Evolutionary conservation across 2,888 invertebrate genomes (phyloP).

Genomic region (Microplitis deprimator): DNA sequence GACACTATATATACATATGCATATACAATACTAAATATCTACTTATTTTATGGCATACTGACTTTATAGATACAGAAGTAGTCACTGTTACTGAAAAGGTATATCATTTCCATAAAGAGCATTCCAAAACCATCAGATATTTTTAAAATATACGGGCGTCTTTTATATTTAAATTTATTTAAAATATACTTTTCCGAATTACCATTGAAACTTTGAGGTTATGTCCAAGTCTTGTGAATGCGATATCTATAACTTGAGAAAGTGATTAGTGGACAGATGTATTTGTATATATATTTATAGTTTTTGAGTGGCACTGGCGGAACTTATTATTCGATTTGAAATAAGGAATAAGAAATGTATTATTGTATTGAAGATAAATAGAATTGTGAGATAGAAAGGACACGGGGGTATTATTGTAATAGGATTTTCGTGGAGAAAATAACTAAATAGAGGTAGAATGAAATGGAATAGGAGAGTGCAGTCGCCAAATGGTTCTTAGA

Average conservation of each 20-base stretch:
- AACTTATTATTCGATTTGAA: not conserved
- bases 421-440: not conserved
- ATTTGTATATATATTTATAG: too few relatives aligned
- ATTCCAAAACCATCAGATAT: not conserved
- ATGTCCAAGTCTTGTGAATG: too few relatives aligned
- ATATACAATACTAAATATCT: too few relatives aligned
- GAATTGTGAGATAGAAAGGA: not conserved
- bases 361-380: not conserved
- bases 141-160: not conserved
- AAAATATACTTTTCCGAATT: not conserved
- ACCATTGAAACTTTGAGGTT: too few relatives aligned
- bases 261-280: too few relatives aligned
- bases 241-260: too few relatives aligned
- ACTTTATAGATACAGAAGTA: not conserved
- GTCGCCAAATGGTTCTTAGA: slow-evolving; percentile 22
- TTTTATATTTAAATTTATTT: not conserved
- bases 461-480: not conserved
- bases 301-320: too few relatives aligned
- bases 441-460: not conserved
- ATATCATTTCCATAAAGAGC: not conserved
- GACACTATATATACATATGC: too few relatives aligned
- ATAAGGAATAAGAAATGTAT: not conserved
- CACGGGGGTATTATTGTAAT: not conserved
- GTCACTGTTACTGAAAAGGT: not conserved
- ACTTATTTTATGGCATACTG: not conserved